Evolutionary conservation across 2,797 vertebrate genomes (phyloP).

Genomic region (Onychomys torridus): DNA sequence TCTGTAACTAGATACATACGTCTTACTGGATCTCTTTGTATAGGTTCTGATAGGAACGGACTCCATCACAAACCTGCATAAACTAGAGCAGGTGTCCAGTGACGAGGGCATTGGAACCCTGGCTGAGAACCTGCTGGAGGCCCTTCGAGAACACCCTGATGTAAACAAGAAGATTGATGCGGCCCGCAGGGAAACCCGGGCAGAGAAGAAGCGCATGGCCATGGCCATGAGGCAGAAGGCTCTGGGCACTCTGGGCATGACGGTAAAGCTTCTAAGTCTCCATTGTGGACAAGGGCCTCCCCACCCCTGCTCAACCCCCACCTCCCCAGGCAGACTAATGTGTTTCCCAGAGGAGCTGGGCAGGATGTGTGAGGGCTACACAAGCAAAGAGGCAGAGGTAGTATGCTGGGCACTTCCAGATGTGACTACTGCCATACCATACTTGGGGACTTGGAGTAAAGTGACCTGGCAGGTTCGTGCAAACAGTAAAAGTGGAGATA

Average conservation of each 20-base stretch:
- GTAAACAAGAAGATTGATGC: conserved; percentile 99
- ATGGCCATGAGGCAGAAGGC: conserved; percentile 99
- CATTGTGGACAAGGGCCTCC: not conserved
- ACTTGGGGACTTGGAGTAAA: not conserved
- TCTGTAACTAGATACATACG: not conserved
- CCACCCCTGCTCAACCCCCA: no score
- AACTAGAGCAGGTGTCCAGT: conserved; percentile 99
- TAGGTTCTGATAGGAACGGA: conserved; percentile 97
- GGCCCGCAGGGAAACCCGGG: conserved; percentile 95
- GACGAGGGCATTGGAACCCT: conserved; percentile 98
- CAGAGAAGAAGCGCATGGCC: conserved; percentile 99
- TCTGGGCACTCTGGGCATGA: conserved; percentile 98
- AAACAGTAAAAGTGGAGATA: not conserved
- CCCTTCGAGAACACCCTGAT: conserved; percentile 94
- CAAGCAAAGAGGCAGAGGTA: not conserved
- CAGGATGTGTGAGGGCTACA: not conserved
- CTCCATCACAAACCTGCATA: conserved; percentile 98
- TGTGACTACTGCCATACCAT: not conserved
- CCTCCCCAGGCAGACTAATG: not conserved
- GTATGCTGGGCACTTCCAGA: not conserved
- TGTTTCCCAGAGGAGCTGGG: not conserved
- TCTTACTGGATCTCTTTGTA: conserved; percentile 16
- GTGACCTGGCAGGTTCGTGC: not conserved
- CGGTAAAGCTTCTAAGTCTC: conserved; percentile 85
- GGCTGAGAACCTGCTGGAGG: conserved; percentile 98